Evolutionary conservation across 2,113 vertebrate species (phyloP).

Genomic region (Cacatua alba): DNA sequence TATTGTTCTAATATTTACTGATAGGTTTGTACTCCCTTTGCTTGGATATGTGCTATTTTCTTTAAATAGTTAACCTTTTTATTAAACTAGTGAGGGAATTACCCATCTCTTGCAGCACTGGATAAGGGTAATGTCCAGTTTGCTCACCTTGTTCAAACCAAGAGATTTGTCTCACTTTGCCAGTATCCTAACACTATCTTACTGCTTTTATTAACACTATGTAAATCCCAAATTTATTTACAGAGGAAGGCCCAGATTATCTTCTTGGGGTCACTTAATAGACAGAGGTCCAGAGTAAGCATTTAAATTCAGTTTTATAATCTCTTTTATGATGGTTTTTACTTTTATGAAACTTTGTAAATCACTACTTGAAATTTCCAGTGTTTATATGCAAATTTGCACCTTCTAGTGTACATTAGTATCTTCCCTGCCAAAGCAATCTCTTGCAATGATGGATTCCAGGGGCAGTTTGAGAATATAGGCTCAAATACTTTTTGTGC

Average conservation of each 20-base stretch:
- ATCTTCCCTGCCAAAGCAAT: not conserved
- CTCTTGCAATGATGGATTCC: not conserved
- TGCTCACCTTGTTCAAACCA: not conserved
- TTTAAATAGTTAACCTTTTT: not conserved
- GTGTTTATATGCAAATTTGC: not conserved
- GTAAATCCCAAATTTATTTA: constrained; percentile 8
- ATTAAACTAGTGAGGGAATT: not conserved
- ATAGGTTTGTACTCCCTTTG: not conserved
- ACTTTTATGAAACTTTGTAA: not conserved
- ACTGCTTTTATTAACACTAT: not conserved
- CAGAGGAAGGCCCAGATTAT: not conserved
- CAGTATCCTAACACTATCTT: not conserved
- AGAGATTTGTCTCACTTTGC: not conserved
- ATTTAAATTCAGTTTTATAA: not conserved
- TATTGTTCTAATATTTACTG: not conserved
- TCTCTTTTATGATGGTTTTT: not conserved
- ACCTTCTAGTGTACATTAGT: constrained; percentile 4
- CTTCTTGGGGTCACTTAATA: not conserved
- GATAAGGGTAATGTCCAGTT: not conserved
- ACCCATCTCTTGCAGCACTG: not conserved
- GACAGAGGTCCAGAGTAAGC: not conserved
- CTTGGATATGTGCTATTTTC: not conserved
- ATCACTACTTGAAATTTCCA: not conserved
- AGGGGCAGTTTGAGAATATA: not conserved
- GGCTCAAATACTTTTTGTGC: not conserved